Evolutionary conservation across 2,888 invertebrate genomes (phyloP).

Genomic region (Sesia bembeciformis): DNA sequence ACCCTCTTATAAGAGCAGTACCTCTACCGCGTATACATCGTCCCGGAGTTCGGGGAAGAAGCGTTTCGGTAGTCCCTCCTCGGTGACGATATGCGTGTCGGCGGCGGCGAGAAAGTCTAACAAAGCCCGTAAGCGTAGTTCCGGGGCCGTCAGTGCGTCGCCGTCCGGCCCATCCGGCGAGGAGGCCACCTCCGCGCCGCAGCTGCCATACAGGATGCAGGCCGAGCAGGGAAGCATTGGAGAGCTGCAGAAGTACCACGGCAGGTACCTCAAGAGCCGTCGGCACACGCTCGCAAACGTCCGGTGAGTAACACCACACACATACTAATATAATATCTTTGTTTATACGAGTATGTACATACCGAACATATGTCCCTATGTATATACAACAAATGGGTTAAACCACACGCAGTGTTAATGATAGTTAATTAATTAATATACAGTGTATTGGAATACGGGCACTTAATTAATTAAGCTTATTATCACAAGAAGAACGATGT

Average conservation of each 20-base stretch:
- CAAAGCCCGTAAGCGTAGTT: conserved; percentile 69
- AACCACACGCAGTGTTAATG: too few species aligned
- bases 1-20: conserved; percentile 69
- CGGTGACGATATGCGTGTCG: conserved; percentile 74
- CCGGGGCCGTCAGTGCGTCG: conserved; percentile 40
- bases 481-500: too few species aligned
- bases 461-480: too few species aligned
- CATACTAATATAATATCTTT: too few species aligned
- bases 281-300: conserved; percentile 94
- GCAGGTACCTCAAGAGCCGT: conserved; percentile 87
- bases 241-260: conserved; percentile 91
- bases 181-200: conserved; percentile 38
- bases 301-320: conserved; percentile 81
- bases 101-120: conserved; percentile 68
- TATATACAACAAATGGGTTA: too few species aligned
- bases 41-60: conserved; percentile 71
- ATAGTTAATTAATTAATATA: too few species aligned
- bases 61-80: conserved; percentile 70
- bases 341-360: too few species aligned
- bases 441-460: too few species aligned
- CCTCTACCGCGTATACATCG: conserved; percentile 64
- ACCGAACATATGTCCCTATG: too few species aligned
- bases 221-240: conserved; percentile 94
- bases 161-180: conserved; percentile 40
- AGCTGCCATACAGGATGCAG: conserved; percentile 82